Evolutionary conservation across 2,113 vertebrate species (phyloP).

Genomic region (Bucco capensis): DNA sequence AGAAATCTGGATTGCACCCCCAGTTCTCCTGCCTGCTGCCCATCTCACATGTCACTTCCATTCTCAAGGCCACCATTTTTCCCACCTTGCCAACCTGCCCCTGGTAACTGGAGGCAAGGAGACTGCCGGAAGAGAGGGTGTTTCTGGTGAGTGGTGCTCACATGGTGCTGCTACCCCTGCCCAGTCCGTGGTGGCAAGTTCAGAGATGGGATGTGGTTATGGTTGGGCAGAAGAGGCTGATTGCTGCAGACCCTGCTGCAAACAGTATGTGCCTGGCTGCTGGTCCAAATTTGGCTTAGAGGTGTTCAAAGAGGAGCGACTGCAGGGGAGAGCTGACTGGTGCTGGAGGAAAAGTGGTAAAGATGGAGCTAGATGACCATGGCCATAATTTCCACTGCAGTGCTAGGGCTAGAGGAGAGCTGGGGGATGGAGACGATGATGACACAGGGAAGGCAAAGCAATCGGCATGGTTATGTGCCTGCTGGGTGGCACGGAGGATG

Average conservation of each 20-base stretch:
- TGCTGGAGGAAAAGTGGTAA: not conserved
- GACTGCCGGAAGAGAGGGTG: not conserved
- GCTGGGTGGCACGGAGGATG: not conserved
- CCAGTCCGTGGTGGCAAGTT: rapidly evolving
- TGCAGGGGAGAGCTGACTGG: not conserved
- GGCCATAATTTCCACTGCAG: not conserved
- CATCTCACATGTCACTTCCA: not conserved
- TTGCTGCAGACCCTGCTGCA: not conserved
- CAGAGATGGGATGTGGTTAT: not conserved
- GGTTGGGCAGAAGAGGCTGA: not conserved
- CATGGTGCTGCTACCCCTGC: not conserved
- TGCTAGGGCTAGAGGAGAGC: not conserved
- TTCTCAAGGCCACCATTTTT: not conserved
- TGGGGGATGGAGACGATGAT: not conserved
- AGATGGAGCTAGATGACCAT: not conserved
- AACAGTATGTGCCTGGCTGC: rapidly evolving
- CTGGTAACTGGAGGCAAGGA: not conserved
- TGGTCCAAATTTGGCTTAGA: rapidly evolving
- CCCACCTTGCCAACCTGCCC: not conserved
- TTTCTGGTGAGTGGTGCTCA: not conserved
- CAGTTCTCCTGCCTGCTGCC: not conserved
- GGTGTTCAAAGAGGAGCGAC: not conserved
- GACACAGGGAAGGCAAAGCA: not conserved
- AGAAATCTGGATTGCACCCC: constrained; percentile 13
- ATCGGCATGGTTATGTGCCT: not conserved